phyloP scores from a whole-genome alignment of 2,888 invertebrate species.

The Scelioninae gen. 2 region DNA sequence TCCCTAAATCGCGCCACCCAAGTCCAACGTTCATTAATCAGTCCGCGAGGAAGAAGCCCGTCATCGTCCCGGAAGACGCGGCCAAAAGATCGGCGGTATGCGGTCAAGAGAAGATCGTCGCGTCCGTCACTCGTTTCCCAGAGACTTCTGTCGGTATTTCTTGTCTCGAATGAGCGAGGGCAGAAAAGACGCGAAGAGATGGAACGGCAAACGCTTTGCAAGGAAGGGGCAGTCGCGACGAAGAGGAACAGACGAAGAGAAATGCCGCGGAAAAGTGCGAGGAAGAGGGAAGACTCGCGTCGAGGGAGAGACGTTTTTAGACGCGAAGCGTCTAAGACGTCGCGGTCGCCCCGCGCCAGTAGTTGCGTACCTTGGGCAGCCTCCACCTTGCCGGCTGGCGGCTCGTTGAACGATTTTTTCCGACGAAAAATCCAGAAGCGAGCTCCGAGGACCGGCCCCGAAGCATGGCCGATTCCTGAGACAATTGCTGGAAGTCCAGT shows the following conservation, averaged over 20 bases:
- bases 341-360: conserved; percentile 70
- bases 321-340: conserved; percentile 73
- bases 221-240: conserved; percentile 62
- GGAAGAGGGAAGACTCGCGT: conserved; percentile 60
- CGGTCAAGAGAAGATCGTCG: conserved; percentile 42
- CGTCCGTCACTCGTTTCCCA: conserved; percentile 41
- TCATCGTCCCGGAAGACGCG: conserved; percentile 30
- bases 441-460: background rate
- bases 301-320: conserved; percentile 74
- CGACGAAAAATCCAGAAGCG: conserved; percentile 6
- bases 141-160: conserved; percentile 43
- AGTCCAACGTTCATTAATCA: conserved; percentile 33
- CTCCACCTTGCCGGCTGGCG: conserved; percentile 73
- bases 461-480: conserved; percentile 4
- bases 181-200: conserved; percentile 47
- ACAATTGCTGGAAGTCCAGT: background rate
- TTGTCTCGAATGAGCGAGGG: conserved; percentile 51
- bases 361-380: conserved; percentile 69
- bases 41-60: conserved; percentile 5
- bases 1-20: background rate
- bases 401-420: conserved; percentile 60
- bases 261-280: conserved; percentile 53
- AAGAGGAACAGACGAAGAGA: conserved; percentile 47
- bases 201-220: conserved; percentile 21
- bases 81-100: conserved; percentile 23